Percentiles rank a stretch among this genome's conserved stretches.
These are phyloP conservation scores for Sussaba pulchella DNA, from an alignment of 2,888 invertebrate species.

Conservation along the genomic window DNA sequence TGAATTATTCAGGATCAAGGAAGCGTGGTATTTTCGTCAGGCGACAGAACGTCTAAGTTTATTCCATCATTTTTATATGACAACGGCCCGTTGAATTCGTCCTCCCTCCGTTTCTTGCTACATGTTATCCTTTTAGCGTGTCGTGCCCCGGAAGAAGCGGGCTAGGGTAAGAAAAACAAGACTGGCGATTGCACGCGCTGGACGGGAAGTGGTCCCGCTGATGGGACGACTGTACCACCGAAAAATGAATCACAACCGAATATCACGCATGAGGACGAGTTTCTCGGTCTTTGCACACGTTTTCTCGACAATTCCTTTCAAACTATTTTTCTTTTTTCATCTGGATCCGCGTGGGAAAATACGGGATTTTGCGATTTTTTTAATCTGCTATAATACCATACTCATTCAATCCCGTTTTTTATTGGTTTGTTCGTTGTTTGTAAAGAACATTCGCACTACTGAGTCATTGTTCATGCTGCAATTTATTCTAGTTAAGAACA, in stretches of 20 bases:
- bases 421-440: neutral
- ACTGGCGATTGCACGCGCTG: constrained; percentile 42
- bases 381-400: neutral
- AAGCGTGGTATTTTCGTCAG: constrained; percentile 33
- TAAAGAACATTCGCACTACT: neutral
- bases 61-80: constrained; percentile 26
- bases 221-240: constrained; percentile 43
- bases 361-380: neutral
- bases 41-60: constrained; percentile 39
- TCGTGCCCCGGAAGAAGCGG: constrained; percentile 26
- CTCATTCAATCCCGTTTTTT: neutral
- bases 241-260: constrained; percentile 56
- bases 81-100: constrained; percentile 38
- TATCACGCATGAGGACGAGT: constrained; percentile 39
- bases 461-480: neutral
- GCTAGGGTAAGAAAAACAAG: constrained; percentile 28
- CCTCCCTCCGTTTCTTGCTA: constrained; percentile 51
- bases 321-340: constrained; percentile 17
- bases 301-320: constrained; percentile 35
- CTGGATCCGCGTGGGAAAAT: neutral
- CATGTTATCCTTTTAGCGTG: constrained; percentile 59
- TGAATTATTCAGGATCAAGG: constrained; percentile 41
- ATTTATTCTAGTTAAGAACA: neutral
- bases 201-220: constrained; percentile 24
- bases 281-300: constrained; percentile 45